Conservation (phyloP, 2,888 invertebrate genomes). For the Agapetus fuscipes region DNA sequence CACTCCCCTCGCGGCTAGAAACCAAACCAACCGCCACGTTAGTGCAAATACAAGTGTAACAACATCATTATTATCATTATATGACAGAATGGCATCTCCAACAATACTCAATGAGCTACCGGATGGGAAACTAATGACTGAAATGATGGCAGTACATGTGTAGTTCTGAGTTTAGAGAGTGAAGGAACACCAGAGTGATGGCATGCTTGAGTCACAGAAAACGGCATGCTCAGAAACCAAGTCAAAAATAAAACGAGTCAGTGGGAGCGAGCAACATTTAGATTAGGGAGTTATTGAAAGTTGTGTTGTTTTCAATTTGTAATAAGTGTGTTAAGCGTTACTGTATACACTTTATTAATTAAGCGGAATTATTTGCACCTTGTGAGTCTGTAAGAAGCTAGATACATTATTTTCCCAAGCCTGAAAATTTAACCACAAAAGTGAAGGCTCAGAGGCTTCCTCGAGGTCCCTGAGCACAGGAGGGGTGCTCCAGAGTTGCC, state of each 20-base stretch:
- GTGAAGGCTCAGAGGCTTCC: no score
- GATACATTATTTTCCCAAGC: constrained; percentile 8
- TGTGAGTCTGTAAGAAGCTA: constrained; percentile 21
- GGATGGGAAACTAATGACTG: no score
- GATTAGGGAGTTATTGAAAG: no score
- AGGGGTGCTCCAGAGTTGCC: no score
- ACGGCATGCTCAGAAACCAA: neutral
- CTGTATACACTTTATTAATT: neutral
- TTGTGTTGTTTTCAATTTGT: neutral
- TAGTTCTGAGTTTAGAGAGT: neutral
- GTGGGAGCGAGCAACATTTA: neutral
- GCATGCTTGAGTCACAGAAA: neutral
- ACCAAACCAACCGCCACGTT: constrained; percentile 36
- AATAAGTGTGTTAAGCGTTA: neutral
- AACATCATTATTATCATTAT: neutral
- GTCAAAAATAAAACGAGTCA: neutral
- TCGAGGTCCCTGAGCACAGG: no score
- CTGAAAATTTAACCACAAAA: constrained; percentile 14
- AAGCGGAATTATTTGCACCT: neutral
- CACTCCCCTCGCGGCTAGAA: constrained; percentile 46
- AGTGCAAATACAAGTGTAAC: neutral
- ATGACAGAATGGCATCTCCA: neutral
- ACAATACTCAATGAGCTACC: no score
- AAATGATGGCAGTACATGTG: no score
- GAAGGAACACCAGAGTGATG: neutral